Base-by-base conservation (phyloP, 2,888 invertebrate genomes). In the Diogma glabrata region DNA sequence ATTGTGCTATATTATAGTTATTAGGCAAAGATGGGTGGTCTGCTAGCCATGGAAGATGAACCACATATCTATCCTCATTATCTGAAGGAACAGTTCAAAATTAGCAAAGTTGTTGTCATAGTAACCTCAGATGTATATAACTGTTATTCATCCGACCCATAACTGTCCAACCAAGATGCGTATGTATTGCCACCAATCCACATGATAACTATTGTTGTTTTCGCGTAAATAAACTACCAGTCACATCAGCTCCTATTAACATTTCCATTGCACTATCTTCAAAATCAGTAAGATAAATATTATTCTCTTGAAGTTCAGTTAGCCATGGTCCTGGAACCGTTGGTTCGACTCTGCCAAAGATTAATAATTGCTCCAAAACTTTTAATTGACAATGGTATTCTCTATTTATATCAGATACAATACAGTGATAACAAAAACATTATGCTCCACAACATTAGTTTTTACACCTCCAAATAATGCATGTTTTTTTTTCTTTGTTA, bases 181-280 rank as follows among this genome's bases (percentile, higher is more conserved):
- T 57, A 14, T 55, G 54, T 22, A 57, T 48, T n/a, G 56, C 54
- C n/a, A 54, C 50, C 23, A 57, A 47, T 16, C 54, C 57, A 30
- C 16, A n/a, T 49, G 16, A 51, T 12, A 55, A 45, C 9, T 26
- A 14, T 30, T 46, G 14, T 9, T n/a, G 10, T 4, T 53, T 52
- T 9, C 56, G 55, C 7, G 57, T 57, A 6, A 54, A 49, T 16
- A 57, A 22, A 20, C 51, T 57, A 10, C 51, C 52, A n/a, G 52
- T 51, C 16, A 55, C 46, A 47, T 53, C 54, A 1, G 47, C 26
- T 6, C 47, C 47, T 17, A 47, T 28, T 24, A 47, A 47, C 4
- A 47, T 3, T 28, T 47, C 47, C 3, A 47, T 47, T 17, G 47
- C 28, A n/a, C n/a, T n/a, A n/a, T n/a, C n/a, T n/a, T n/a, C n/a